Conservation (phyloP, 2,888 invertebrate species). For the Drosophila robusta region DNA sequence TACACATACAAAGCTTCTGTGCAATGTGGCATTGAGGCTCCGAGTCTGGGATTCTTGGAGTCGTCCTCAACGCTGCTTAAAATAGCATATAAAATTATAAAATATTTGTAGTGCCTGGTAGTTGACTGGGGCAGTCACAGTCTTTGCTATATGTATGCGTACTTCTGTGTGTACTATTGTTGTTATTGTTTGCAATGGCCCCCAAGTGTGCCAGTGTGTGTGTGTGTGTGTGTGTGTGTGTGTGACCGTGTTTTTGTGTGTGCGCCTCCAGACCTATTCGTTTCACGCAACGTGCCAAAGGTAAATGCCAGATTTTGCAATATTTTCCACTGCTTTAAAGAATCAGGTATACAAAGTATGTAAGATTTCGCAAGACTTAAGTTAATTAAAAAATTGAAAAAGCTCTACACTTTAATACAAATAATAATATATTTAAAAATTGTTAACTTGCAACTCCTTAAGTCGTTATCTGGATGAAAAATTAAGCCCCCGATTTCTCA, state of each 20-base stretch:
- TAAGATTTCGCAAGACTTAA: background rate
- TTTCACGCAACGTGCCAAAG: slow-evolving; percentile 1
- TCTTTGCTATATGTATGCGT: slow-evolving; percentile 30
- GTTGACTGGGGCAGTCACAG: slow-evolving; percentile 42
- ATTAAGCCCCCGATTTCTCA: background rate
- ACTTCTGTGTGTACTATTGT: slow-evolving; percentile 8
- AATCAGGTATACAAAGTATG: background rate
- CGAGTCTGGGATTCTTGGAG: slow-evolving; percentile 18
- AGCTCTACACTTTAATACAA: too few relatives aligned
- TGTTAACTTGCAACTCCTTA: background rate
- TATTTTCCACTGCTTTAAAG: background rate
- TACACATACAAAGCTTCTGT: slow-evolving; percentile 20
- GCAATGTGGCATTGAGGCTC: slow-evolving; percentile 27
- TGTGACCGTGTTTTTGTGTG: slow-evolving; percentile 7
- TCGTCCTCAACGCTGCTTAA: slow-evolving; percentile 43
- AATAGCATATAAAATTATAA: slow-evolving; percentile 66
- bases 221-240: slow-evolving; percentile 1
- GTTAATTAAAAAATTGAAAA: background rate
- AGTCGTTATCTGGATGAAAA: background rate
- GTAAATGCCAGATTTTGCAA: background rate
- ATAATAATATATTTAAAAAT: too few relatives aligned
- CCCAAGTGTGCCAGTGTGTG: slow-evolving; percentile 5
- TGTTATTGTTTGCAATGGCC: slow-evolving; percentile 29
- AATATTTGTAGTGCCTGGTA: slow-evolving; percentile 60
- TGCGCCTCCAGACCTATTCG: background rate